phyloP scores from a whole-genome alignment of 2,888 invertebrate species.

The Pollenia angustigena region DNA sequence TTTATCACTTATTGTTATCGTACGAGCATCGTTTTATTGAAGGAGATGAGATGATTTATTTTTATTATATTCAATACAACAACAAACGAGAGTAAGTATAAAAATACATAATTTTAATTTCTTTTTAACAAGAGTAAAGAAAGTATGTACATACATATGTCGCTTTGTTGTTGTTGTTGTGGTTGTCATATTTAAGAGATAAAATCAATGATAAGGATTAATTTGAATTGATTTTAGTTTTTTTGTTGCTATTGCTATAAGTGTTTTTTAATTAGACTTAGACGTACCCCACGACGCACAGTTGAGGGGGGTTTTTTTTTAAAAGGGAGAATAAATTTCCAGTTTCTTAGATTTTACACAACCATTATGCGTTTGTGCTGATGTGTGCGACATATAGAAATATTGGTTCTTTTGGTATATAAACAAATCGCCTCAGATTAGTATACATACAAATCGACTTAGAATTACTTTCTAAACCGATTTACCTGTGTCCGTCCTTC shows the following conservation, averaged over 20 bases:
- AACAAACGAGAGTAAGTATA: slow-evolving; percentile 9
- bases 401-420: no score
- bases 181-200: slow-evolving; percentile 37
- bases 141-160: neutral
- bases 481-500: no score
- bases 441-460: no score
- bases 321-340: no score
- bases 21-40: slow-evolving; percentile 14
- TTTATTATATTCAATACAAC: slow-evolving; percentile 7
- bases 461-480: no score
- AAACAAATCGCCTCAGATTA: no score
- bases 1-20: slow-evolving; percentile 65
- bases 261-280: slow-evolving; percentile 34
- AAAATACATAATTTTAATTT: slow-evolving; percentile 44
- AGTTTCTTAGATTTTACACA: no score
- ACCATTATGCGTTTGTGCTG: no score
- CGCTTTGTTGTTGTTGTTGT: slow-evolving; percentile 1
- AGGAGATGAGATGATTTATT: slow-evolving; percentile 34
- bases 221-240: slow-evolving; percentile 66
- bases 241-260: slow-evolving; percentile 41
- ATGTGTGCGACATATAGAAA: no score
- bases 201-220: slow-evolving; percentile 67
- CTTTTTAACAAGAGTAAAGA: slow-evolving; percentile 29
- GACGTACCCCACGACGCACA: neutral
- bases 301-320: no score